Base-by-base conservation (phyloP, 1,140 invertebrate species). In the Gonioctena quinquepunctata region DNA sequence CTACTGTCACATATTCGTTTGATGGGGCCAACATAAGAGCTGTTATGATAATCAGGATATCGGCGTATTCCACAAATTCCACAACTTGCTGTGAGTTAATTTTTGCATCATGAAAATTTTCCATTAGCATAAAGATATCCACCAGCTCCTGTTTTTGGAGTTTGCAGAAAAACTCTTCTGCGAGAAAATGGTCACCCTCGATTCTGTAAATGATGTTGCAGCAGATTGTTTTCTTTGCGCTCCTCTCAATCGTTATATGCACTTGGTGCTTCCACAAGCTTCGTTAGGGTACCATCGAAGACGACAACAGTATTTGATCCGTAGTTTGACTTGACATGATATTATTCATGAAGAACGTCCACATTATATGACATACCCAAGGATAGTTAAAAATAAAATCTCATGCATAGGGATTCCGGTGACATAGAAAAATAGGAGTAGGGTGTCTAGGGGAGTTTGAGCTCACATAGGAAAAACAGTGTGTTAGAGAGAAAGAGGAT, bases 41-140 rank as follows among this genome's bases (percentile, higher is more conserved):
- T n/a, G n/a, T n/a, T n/a, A n/a, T n/a, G n/a, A n/a, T n/a, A n/a
- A n/a, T n/a, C n/a, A n/a, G n/a, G n/a, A n/a, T n/a, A n/a, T n/a
- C n/a, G n/a, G n/a, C n/a, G n/a, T n/a, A n/a, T n/a, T n/a, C n/a
- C n/a, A n/a, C n/a, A n/a, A n/a, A n/a, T n/a, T n/a, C n/a, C 42
- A n/a, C n/a, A n/a, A n/a, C n/a, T n/a, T n/a, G n/a, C n/a, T n/a
- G 57, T 19, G 22, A 60, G 8, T 60, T 23, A 60, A 60, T 60
- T 21, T 60, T 60, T 60, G 8, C 57, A 23, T 61, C 23, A 18
- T 28, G 23, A 50, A 4, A 48, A 19, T 42, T n/a, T 3, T 52
- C 25, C 63, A 65, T 65, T 23, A 65, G n/a, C 22, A 65, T 65
- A n/a, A n/a, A 62, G 28, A 28, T 62, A 62, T 62, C 60, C 27